Conservation (phyloP, 2,797 vertebrate genomes). For the Poeciliopsis gracilis region DNA sequence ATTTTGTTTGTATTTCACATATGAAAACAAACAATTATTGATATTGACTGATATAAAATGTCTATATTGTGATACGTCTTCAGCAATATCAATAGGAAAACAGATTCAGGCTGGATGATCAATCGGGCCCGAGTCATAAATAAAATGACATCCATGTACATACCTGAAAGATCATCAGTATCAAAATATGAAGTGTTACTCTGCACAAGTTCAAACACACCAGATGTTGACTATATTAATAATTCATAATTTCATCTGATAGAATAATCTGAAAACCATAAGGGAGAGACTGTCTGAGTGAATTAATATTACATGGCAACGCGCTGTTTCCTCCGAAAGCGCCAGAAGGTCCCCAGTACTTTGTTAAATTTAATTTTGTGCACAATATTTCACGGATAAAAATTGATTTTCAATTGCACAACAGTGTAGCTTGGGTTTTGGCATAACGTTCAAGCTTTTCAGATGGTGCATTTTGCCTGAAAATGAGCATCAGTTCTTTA, state of each 20-base stretch:
- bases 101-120: not conserved
- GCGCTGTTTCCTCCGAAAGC: conserved; percentile 17
- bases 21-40: too few relatives aligned
- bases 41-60: too few relatives aligned
- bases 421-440: conserved; percentile 39
- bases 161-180: not conserved
- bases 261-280: conserved; percentile 50
- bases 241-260: conserved; percentile 54
- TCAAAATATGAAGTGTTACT: not conserved
- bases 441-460: conserved; percentile 40
- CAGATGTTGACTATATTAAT: conserved; percentile 21
- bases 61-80: too few relatives aligned
- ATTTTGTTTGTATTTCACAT: too few relatives aligned
- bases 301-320: conserved; percentile 44
- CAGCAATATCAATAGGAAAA: too few relatives aligned
- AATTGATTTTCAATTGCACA: conserved; percentile 38
- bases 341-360: conserved; percentile 10
- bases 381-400: conserved; percentile 49
- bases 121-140: not conserved
- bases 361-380: conserved; percentile 43
- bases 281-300: conserved; percentile 9
- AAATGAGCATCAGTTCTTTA: conserved; percentile 35
- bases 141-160: not conserved
- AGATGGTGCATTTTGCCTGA: conserved; percentile 36
- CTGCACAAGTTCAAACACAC: conserved; percentile 24